Evolutionary conservation across 2,113 vertebrate species (phyloP).

Genomic region (Bufo bufo): DNA sequence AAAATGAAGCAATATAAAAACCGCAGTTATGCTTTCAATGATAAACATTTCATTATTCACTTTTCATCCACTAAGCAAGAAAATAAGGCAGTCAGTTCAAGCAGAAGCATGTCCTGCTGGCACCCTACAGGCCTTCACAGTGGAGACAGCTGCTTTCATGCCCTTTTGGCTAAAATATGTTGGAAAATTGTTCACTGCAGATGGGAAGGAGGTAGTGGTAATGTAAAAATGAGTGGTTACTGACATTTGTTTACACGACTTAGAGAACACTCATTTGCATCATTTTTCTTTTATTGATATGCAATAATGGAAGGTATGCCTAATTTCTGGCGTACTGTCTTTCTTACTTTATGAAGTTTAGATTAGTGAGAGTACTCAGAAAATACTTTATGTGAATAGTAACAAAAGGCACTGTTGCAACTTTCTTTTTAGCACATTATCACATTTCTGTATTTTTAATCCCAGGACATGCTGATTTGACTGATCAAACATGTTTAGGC

Average conservation of each 20-base stretch:
- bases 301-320: neutral
- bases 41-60: slow-evolving; percentile 25
- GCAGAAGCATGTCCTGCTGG: slow-evolving; percentile 57
- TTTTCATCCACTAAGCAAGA: slow-evolving; percentile 27
- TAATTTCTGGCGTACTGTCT: neutral
- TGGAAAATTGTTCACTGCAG: slow-evolving; percentile 48
- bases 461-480: neutral
- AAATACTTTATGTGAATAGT: neutral
- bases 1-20: neutral
- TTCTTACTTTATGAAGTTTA: neutral
- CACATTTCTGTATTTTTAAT: neutral
- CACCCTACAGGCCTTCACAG: slow-evolving; percentile 49
- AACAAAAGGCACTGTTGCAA: neutral
- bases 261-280: slow-evolving; percentile 36
- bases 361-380: neutral
- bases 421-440: neutral
- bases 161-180: slow-evolving; percentile 55
- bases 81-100: slow-evolving; percentile 50
- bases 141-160: slow-evolving; percentile 59
- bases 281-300: neutral
- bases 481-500: neutral
- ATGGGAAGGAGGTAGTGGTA: slow-evolving; percentile 57
- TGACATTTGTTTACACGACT: slow-evolving; percentile 55
- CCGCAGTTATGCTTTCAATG: neutral
- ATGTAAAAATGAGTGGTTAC: slow-evolving; percentile 41